These are phyloP conservation scores for Accipiter cooperii DNA, from an alignment of 2,113 vertebrate species.

Conservation along the genomic window DNA sequence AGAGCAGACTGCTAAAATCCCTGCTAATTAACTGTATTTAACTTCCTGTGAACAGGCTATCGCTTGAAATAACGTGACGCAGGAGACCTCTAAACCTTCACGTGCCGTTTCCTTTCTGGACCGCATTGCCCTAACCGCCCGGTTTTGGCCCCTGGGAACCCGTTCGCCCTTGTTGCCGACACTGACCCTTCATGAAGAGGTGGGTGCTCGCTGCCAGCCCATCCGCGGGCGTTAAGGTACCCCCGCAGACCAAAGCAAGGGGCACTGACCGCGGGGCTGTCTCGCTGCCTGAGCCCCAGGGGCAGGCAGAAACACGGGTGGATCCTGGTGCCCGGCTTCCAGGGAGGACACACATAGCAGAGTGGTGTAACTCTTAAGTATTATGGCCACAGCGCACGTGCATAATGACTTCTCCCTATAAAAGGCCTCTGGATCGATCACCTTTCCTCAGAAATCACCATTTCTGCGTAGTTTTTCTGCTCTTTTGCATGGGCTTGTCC, in stretches of 20 bases:
- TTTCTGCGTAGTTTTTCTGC: background rate
- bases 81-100: background rate
- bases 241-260: too few species aligned
- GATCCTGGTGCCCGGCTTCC: background rate
- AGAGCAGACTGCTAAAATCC: background rate
- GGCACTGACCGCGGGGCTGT: background rate
- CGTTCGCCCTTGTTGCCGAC: background rate
- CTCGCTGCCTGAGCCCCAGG: background rate
- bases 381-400: too few species aligned
- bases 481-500: background rate
- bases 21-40: background rate
- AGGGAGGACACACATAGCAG: background rate
- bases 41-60: background rate
- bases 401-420: background rate
- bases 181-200: too few species aligned
- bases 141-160: fast-evolving
- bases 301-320: background rate
- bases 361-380: too few species aligned
- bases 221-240: fast-evolving
- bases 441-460: background rate
- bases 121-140: background rate
- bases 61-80: fast-evolving
- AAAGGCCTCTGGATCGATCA: background rate
- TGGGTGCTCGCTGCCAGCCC: background rate
- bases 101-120: background rate